Conservation (phyloP, 2,888 invertebrate species). For the Hirtodrosophila trivittata region DNA sequence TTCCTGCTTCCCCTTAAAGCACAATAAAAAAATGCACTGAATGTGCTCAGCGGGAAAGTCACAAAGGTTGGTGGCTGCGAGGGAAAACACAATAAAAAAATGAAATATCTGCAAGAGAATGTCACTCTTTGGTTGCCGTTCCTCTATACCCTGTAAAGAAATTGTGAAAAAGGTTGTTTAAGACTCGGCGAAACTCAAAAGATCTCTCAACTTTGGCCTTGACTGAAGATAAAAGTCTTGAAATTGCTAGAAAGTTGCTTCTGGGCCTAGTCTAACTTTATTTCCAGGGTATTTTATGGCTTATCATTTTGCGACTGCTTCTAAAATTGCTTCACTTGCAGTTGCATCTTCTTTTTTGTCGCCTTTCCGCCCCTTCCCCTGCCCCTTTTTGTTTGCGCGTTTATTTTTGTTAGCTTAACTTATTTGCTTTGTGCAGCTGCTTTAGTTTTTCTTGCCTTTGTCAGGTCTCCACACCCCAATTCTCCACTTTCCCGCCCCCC, state of each 20-base stretch:
- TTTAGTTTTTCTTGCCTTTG: conserved; percentile 41
- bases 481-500: not conserved
- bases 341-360: too few relatives aligned
- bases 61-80: conserved; percentile 25
- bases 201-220: too few relatives aligned
- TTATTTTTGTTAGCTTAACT: conserved; percentile 63
- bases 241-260: too few relatives aligned
- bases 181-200: too few relatives aligned
- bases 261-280: too few relatives aligned
- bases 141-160: conserved; percentile 27
- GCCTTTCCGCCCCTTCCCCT: too few relatives aligned
- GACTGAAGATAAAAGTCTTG: too few relatives aligned
- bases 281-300: conserved; percentile 7
- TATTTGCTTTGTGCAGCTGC: conserved; percentile 68
- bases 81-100: conserved; percentile 34
- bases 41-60: conserved; percentile 13
- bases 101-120: conserved; percentile 51
- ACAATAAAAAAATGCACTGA: not conserved
- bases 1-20: conserved; percentile 2
- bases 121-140: conserved; percentile 8
- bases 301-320: not conserved
- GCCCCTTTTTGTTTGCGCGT: conserved; percentile 29
- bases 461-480: conserved; percentile 1
- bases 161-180: too few relatives aligned
- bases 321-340: conserved; percentile 8